phyloP scores from a whole-genome alignment of 2,797 vertebrate species.

The Bufotes viridis region DNA sequence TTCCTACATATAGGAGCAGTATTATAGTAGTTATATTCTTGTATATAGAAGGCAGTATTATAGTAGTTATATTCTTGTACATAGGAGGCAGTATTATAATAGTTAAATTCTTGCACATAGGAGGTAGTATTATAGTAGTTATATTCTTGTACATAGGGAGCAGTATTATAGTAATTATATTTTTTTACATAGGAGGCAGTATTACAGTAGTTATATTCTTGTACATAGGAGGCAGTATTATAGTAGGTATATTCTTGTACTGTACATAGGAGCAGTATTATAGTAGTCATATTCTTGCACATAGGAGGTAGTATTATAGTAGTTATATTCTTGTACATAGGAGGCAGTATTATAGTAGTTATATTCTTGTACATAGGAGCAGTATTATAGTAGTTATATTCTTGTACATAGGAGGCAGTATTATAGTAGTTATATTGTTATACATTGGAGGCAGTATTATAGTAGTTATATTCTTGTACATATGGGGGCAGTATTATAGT shows the following conservation, averaged over 20 bases:
- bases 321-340: neutral
- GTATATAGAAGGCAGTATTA: neutral
- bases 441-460: neutral
- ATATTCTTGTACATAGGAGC: neutral
- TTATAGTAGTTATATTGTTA: slow-evolving; percentile 8
- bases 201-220: slow-evolving; percentile 1
- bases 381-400: neutral
- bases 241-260: neutral
- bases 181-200: slow-evolving; percentile 5
- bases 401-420: slow-evolving; percentile 1
- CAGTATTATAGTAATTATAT: slow-evolving; percentile 1
- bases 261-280: neutral
- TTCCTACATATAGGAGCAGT: too few species aligned
- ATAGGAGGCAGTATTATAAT: too few species aligned
- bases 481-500: slow-evolving; percentile 10
- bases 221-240: neutral
- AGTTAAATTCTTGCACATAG: too few species aligned
- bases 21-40: too few species aligned
- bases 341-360: slow-evolving; percentile 11
- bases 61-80: neutral
- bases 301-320: too few species aligned
- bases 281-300: too few species aligned
- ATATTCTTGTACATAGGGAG: neutral
- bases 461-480: neutral
- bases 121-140: too few species aligned